phyloP scores from a whole-genome alignment of 2,888 invertebrate genomes.

The Cheilosia vernalis region DNA sequence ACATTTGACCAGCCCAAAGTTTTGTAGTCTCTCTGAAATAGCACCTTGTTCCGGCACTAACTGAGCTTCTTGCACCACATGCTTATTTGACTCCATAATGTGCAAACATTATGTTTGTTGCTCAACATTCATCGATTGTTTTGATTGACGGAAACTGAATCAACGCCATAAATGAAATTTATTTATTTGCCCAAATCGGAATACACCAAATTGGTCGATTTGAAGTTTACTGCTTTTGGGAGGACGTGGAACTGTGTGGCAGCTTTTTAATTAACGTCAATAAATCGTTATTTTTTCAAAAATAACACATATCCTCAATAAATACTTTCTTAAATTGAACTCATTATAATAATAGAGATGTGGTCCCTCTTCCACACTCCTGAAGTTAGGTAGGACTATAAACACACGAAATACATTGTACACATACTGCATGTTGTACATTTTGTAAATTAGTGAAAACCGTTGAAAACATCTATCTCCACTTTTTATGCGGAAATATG shows the following conservation, averaged over 20 bases:
- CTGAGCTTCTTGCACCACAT: slow-evolving; percentile 10
- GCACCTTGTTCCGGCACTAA: slow-evolving; percentile 45
- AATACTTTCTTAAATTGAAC: slow-evolving; percentile 15
- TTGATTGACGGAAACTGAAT: slow-evolving; percentile 52
- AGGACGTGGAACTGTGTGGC: background rate
- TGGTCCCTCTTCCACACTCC: background rate
- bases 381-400: background rate
- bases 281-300: slow-evolving; percentile 20
- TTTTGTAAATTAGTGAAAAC: slow-evolving; percentile 36
- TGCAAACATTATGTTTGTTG: slow-evolving; percentile 9
- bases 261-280: slow-evolving; percentile 6
- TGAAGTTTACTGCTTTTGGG: slow-evolving; percentile 2
- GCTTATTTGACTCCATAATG: slow-evolving; percentile 30
- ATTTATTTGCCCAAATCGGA: slow-evolving; percentile 10
- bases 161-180: slow-evolving; percentile 36
- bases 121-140: slow-evolving; percentile 40
- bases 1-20: slow-evolving; percentile 19
- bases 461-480: slow-evolving; percentile 47
- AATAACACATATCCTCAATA: slow-evolving; percentile 7
- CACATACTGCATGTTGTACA: background rate
- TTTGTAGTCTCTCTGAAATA: background rate
- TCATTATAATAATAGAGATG: background rate
- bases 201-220: background rate
- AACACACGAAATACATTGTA: background rate
- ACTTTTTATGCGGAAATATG: slow-evolving; percentile 29